A percentile compares a stretch with the other conserved stretches of the same genome.
These are phyloP conservation scores for Neodiprion fabricii DNA, from an alignment of 1,140 invertebrate species.

Conservation along the genomic window DNA sequence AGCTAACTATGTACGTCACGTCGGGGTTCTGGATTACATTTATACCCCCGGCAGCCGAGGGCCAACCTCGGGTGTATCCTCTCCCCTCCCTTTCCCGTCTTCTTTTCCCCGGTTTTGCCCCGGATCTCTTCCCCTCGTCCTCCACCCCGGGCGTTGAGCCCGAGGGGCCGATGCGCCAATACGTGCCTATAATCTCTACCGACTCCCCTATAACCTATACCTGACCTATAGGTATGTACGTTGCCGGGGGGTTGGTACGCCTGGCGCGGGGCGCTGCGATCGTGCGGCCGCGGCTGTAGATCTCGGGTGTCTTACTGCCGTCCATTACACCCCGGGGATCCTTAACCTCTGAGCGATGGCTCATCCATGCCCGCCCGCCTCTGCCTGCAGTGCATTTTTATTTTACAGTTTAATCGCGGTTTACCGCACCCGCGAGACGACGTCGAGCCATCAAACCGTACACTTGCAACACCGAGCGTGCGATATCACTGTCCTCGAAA, in stretches of 20 bases:
- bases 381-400: not conserved
- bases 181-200: constrained; percentile 54
- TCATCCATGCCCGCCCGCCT: constrained; percentile 33
- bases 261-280: not conserved
- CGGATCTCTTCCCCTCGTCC: constrained; percentile 6
- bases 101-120: too few relatives aligned
- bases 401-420: not conserved
- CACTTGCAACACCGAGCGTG: not conserved
- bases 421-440: constrained; percentile 1
- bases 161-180: constrained; percentile 54
- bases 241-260: not conserved
- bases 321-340: constrained; percentile 35
- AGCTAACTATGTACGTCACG: constrained; percentile 51
- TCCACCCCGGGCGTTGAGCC: constrained; percentile 28
- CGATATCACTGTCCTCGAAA: too few relatives aligned
- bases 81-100: not conserved
- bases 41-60: constrained; percentile 37
- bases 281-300: not conserved
- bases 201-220: constrained; percentile 2
- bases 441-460: not conserved
- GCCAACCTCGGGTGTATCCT: not conserved
- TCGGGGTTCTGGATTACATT: constrained; percentile 56
- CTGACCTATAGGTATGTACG: not conserved
- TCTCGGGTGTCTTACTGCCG: constrained; percentile 17
- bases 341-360: constrained; percentile 43